These are phyloP conservation scores for Sebastes vulpes DNA, from an alignment of 2,797 vertebrate genomes.

Conservation along the genomic window DNA sequence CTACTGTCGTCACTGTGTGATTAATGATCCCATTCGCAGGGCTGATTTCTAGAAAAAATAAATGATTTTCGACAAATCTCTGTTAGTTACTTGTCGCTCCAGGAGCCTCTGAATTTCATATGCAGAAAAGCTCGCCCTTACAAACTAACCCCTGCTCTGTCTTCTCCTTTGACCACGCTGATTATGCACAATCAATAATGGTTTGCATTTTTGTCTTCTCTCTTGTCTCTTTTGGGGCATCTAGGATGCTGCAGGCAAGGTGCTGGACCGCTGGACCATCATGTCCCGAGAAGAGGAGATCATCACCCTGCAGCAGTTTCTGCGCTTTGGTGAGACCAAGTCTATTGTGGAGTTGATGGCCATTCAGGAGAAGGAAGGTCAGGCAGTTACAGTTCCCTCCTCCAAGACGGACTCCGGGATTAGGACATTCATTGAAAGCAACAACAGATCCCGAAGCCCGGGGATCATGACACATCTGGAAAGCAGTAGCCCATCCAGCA, in stretches of 20 bases:
- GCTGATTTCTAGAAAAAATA: constrained; percentile 47
- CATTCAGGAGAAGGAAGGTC: constrained; percentile 99
- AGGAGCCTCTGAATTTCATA: constrained; percentile 82
- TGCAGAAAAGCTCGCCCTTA: constrained; percentile 71
- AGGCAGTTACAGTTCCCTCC: constrained; percentile 96
- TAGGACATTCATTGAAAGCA: constrained; percentile 99
- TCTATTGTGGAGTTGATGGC: constrained; percentile 99
- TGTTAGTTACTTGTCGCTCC: constrained; percentile 84
- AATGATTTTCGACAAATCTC: constrained; percentile 69
- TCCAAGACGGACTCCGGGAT: constrained; percentile 99
- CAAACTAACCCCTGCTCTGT: constrained; percentile 73
- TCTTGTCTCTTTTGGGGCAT: constrained; percentile 93
- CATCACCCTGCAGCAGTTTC: constrained; percentile 99
- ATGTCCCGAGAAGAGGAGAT: constrained; percentile 99
- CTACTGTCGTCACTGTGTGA: constrained; percentile 74
- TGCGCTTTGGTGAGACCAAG: constrained; percentile 99
- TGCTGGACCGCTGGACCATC: constrained; percentile 99
- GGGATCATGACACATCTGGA: constrained; percentile 97
- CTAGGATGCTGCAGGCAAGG: constrained; percentile 99
- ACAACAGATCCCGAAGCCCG: constrained; percentile 97
- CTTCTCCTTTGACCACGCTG: constrained; percentile 84
- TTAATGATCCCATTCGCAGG: constrained; percentile 82
- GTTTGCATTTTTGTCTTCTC: constrained; percentile 92
- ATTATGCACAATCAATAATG: constrained; percentile 95
- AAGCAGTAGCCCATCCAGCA: constrained; percentile 98